Conservation (phyloP, 2,888 invertebrate species). For the Ephialtes manifestator region DNA sequence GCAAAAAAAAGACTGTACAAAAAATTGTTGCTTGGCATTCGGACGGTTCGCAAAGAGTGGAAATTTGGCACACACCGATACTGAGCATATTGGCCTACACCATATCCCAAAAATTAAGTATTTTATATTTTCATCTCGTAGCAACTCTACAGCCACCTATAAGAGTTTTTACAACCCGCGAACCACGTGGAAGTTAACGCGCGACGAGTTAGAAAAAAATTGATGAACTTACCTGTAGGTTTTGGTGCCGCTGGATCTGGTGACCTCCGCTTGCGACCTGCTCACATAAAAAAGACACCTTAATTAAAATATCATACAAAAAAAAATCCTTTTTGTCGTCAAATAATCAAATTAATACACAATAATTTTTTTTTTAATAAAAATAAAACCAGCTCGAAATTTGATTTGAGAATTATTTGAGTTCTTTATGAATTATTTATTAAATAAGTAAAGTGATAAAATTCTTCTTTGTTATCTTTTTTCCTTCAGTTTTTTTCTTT, state of each 20-base stretch:
- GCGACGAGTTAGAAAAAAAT: not conserved
- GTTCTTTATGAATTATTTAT: no score
- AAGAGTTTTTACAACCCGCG: constrained; percentile 4
- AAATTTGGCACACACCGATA: constrained; percentile 6
- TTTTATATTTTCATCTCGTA: not conserved
- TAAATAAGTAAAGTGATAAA: no score
- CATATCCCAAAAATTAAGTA: not conserved
- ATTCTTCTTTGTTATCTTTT: no score
- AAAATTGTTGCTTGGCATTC: not conserved
- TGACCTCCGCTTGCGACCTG: constrained; percentile 82
- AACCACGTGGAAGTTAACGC: constrained; percentile 27
- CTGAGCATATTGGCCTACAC: not conserved
- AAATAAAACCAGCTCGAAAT: no score
- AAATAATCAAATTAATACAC: not conserved
- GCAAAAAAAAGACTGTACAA: no score
- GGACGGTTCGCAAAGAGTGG: not conserved
- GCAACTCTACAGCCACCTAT: constrained; percentile 19
- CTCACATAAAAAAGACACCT: constrained; percentile 34
- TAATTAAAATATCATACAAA: constrained; percentile 13
- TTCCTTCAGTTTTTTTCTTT: no score
- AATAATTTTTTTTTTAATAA: no score
- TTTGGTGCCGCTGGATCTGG: constrained; percentile 72
- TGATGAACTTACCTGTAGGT: constrained; percentile 75
- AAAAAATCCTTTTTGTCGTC: not conserved
- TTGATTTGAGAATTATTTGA: no score